A percentile compares a stretch with the other conserved stretches of the same genome.
These are phyloP conservation scores for Acanthiza pusilla DNA, from an alignment of 2,797 vertebrate genomes.

Conservation along the genomic window DNA sequence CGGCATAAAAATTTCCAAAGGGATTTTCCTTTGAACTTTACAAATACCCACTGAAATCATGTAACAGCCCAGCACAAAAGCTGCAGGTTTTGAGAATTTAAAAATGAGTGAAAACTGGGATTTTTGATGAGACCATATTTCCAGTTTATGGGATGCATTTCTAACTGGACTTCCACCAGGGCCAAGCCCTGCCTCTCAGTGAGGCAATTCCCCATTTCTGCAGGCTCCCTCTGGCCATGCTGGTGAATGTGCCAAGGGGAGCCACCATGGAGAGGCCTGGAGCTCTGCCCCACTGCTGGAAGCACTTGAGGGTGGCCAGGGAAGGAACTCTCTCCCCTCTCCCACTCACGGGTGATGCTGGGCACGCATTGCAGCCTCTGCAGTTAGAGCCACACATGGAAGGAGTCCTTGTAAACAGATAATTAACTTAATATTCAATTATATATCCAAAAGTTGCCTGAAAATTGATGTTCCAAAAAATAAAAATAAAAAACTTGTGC, in stretches of 20 bases:
- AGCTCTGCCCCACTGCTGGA: background rate
- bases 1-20: background rate
- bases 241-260: background rate
- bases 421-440: conserved; percentile 19
- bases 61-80: background rate
- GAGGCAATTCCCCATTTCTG: background rate
- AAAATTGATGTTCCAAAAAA: background rate
- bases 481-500: background rate
- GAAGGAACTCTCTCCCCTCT: background rate
- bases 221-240: background rate
- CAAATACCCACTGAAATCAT: background rate
- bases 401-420: background rate
- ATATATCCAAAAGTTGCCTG: background rate
- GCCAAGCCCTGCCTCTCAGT: background rate
- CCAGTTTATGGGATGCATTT: background rate
- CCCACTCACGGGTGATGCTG: background rate
- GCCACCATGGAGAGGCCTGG: background rate
- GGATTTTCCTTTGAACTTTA: background rate
- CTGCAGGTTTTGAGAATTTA: background rate
- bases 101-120: background rate
- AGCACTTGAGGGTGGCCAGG: background rate
- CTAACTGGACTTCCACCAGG: background rate
- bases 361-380: background rate
- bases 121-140: background rate
- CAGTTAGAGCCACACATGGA: background rate